Evolutionary conservation across 2,797 vertebrate genomes (phyloP).

Genomic region (Anguilla marmorata): DNA sequence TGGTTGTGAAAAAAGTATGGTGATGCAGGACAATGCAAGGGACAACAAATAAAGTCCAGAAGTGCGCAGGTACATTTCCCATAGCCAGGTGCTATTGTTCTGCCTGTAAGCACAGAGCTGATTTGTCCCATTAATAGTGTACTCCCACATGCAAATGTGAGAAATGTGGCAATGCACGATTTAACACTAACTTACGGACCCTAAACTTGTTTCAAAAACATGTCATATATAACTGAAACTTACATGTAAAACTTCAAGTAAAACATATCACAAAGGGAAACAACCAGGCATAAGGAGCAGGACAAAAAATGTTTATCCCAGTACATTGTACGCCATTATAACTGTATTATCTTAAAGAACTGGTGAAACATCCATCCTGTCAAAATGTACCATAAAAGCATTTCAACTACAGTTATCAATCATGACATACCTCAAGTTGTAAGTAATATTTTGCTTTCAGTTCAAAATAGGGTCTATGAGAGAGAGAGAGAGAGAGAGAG

Average conservation of each 20-base stretch:
- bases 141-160: neutral
- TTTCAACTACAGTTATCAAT: neutral
- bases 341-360: conserved; percentile 57
- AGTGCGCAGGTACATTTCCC: neutral
- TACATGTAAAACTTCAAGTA: neutral
- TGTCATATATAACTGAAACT: neutral
- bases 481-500: conserved; percentile 22
- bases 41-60: neutral
- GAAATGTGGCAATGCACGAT: neutral
- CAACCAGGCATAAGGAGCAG: neutral
- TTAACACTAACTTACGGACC: neutral
- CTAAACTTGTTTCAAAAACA: neutral
- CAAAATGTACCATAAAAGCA: neutral
- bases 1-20: neutral
- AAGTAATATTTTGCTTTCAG: conserved; percentile 95
- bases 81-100: neutral
- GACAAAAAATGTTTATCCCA: neutral
- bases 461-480: conserved; percentile 93
- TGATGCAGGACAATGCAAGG: neutral
- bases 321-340: neutral
- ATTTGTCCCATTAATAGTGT: neutral
- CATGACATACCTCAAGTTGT: conserved; percentile 88
- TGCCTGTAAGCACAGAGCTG: neutral
- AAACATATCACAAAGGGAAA: neutral
- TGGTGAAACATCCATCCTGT: neutral